phyloP scores from a whole-genome alignment of 2,797 vertebrate genomes.

The Hybognathus amarus region DNA sequence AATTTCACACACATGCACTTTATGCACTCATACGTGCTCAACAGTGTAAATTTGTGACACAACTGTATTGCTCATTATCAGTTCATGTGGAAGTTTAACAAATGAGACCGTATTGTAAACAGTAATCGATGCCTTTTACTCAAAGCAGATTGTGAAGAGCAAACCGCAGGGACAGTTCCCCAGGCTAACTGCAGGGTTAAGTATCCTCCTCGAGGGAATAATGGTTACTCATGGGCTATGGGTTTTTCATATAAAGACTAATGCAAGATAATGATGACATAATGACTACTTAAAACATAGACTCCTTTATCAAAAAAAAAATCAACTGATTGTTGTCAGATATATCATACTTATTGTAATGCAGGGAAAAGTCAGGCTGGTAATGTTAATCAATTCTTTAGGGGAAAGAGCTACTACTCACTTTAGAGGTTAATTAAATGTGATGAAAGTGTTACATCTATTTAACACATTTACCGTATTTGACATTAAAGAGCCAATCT shows the following conservation, averaged over 20 bases:
- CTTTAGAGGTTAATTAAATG: not conserved
- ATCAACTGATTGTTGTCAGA: not conserved
- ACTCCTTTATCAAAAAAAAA: not conserved
- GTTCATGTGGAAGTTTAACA: not conserved
- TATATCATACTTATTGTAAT: not conserved
- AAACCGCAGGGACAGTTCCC: not conserved
- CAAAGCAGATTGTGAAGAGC: not conserved
- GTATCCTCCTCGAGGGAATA: not conserved
- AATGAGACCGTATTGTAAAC: not conserved
- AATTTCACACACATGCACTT: not conserved
- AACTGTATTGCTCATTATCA: not conserved
- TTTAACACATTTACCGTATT: not conserved
- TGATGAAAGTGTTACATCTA: not conserved
- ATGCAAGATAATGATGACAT: conserved; percentile 25
- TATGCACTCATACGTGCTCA: no score
- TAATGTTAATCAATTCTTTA: not conserved
- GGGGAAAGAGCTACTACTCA: not conserved
- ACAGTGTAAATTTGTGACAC: no score
- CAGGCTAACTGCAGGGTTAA: conserved; percentile 9
- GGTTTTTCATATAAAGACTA: conserved; percentile 9
- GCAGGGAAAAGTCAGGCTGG: not conserved
- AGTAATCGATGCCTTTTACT: not conserved
- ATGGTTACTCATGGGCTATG: not conserved
- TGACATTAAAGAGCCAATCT: not conserved
- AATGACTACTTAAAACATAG: not conserved